A percentile compares a stretch with the other conserved stretches of the same genome.
These are phyloP conservation scores for Yponomeuta sedellus DNA, from an alignment of 2,888 invertebrate species.

Conservation along the genomic window DNA sequence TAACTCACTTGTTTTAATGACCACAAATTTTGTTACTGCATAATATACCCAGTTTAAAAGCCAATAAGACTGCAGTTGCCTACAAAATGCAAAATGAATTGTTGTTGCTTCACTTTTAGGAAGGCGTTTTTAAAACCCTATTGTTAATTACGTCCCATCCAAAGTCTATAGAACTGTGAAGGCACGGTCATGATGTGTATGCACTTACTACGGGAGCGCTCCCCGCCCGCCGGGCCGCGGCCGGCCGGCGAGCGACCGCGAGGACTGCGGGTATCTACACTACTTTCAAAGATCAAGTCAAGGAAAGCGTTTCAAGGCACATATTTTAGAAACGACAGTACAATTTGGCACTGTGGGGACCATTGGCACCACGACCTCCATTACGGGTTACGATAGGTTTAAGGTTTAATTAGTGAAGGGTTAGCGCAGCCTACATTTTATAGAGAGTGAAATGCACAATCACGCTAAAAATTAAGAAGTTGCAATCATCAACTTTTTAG, in stretches of 20 bases:
- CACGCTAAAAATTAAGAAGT: neutral
- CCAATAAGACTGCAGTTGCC: conserved; percentile 34
- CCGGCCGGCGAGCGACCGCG: conserved; percentile 70
- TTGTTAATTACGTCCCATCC: conserved; percentile 76
- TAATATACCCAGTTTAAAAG: conserved; percentile 2
- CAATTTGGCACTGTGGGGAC: conserved; percentile 35
- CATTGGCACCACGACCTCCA: neutral
- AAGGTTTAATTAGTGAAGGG: neutral
- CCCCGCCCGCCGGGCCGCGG: conserved; percentile 68
- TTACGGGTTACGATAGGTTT: conserved; percentile 21
- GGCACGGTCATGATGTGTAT: conserved; percentile 76
- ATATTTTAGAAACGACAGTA: conserved; percentile 74
- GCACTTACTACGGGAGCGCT: conserved; percentile 66
- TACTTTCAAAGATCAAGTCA: conserved; percentile 46
- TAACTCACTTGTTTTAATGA: conserved; percentile 37
- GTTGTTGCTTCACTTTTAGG: conserved; percentile 50
- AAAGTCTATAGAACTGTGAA: conserved; percentile 75
- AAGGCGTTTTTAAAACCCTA: conserved; percentile 66
- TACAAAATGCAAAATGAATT: conserved; percentile 60
- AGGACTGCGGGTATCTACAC: conserved; percentile 65
- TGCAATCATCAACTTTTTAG: conserved; percentile 2
- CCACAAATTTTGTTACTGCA: neutral
- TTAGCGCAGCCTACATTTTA: neutral
- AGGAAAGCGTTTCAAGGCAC: conserved; percentile 76
- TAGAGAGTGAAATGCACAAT: conserved; percentile 1